phyloP scores from a whole-genome alignment of 2,797 vertebrate genomes.

The Glyptemys insculpta region DNA sequence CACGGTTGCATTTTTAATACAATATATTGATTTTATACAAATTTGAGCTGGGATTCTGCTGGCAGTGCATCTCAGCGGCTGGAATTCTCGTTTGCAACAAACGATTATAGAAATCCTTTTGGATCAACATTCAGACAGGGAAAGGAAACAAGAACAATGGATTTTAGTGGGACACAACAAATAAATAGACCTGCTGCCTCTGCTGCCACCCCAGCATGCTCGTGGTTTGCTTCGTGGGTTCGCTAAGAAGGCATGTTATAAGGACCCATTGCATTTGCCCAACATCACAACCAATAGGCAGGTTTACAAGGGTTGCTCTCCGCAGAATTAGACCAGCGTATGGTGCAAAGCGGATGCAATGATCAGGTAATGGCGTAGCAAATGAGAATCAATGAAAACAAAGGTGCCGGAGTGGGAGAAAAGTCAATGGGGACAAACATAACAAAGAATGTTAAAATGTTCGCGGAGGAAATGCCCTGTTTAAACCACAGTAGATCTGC shows the following conservation, averaged over 20 bases:
- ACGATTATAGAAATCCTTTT: background rate
- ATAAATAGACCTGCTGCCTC: background rate
- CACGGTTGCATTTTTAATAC: background rate
- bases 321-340: background rate
- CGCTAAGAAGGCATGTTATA: background rate
- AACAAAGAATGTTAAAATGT: background rate
- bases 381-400: background rate
- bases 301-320: background rate
- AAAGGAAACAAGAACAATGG: background rate
- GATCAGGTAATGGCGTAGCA: background rate
- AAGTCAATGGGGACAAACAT: background rate
- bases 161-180: background rate
- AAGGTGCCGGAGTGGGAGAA: background rate
- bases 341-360: background rate
- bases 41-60: background rate
- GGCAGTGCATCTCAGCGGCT: background rate
- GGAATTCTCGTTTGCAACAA: background rate
- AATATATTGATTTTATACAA: background rate
- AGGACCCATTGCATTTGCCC: background rate
- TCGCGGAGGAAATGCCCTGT: background rate
- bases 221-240: background rate
- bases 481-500: background rate
- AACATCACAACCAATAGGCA: background rate
- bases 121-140: background rate
- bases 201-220: too few species aligned